Conservation (phyloP, 2,888 invertebrate genomes). For the Cerastis leucographa region DNA sequence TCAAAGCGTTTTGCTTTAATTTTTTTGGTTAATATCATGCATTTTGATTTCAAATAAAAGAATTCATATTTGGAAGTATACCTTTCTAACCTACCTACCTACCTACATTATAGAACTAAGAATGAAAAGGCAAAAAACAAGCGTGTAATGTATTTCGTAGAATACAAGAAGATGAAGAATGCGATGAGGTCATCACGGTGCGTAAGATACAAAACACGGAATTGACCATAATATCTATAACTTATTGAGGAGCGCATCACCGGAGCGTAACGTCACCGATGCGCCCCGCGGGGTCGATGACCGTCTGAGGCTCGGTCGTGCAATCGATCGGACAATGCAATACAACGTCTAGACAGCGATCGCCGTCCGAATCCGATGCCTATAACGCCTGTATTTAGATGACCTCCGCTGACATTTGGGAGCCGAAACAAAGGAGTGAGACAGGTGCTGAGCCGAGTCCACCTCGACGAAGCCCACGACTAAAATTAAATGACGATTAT, state of each 20-base stretch:
- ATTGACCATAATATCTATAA: constrained; percentile 81
- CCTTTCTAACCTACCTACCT: not conserved
- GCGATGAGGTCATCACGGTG: constrained; percentile 70
- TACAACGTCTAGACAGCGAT: constrained; percentile 89
- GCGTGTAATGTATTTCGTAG: constrained; percentile 40
- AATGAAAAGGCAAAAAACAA: constrained; percentile 19
- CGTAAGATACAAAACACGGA: constrained; percentile 75
- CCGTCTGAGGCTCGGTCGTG: constrained; percentile 89
- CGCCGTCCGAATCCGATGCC: constrained; percentile 86
- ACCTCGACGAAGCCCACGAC: constrained; percentile 79
- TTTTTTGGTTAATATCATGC: constrained; percentile 75
- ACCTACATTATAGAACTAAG: constrained; percentile 8
- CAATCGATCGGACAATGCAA: constrained; percentile 90
- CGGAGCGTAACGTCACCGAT: constrained; percentile 90
- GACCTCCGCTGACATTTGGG: constrained; percentile 89
- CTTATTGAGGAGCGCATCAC: constrained; percentile 88
- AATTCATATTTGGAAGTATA: constrained; percentile 43
- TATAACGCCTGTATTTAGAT: constrained; percentile 89
- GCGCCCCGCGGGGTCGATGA: constrained; percentile 89
- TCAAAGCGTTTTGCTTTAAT: constrained; percentile 76
- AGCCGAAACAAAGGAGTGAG: constrained; percentile 89
- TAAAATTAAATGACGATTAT: constrained; percentile 86
- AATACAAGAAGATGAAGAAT: constrained; percentile 68
- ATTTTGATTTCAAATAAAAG: constrained; percentile 70
- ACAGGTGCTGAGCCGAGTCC: constrained; percentile 86